Base-by-base conservation (phyloP, 2,113 vertebrate genomes). In the Phainopepla nitens region DNA sequence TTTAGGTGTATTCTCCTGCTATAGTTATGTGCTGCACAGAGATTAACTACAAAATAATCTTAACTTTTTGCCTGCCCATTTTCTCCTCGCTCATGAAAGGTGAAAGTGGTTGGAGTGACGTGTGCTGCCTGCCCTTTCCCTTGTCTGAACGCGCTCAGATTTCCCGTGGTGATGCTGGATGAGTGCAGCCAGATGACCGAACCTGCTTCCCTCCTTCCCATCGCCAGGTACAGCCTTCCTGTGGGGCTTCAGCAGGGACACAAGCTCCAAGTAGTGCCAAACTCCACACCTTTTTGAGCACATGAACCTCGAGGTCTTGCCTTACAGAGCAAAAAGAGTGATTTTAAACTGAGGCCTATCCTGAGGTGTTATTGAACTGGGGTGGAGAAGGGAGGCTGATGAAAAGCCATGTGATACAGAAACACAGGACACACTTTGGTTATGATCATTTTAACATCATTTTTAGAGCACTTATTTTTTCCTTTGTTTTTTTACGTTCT, bases 101-200 rank as follows among this genome's bases (percentile, higher is more conserved):
- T 98, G 5, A 98, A 72, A 42, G 98, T 98, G 15, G 98, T 98
- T 7, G 98, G 98, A 57, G 96, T 62, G 50, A 98, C 98, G 7
- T 98, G 98, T 89, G 98, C 98, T 47, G 98, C 98, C 86, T 98
- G 98, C 83, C 97, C 97, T 0, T 98, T 98, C 72, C 94, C 98
- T 1, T 98, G 98, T 49, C 93, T 98, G 97, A 97, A 96, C 11
- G 45, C 91, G 8, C 96, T 98, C 11, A 95, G 62, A 42, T 98
- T 98, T 51, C 98, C 98, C 2, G 93, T 98, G 15, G 98, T 98
- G 17, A 49, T 98, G 90, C 96, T 98, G 89, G 98, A 98, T 31
- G 98, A 98, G 57, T 98, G 98, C 89, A 98, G 98, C 23, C 98
- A 98, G 68, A 98, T 98, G 77, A 98, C 98, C 3, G 98, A 98